A percentile compares a stretch with the other conserved stretches of the same genome.
Conservation (phyloP, 2,113 vertebrate species). For the Nyctibius bracteatus region DNA sequence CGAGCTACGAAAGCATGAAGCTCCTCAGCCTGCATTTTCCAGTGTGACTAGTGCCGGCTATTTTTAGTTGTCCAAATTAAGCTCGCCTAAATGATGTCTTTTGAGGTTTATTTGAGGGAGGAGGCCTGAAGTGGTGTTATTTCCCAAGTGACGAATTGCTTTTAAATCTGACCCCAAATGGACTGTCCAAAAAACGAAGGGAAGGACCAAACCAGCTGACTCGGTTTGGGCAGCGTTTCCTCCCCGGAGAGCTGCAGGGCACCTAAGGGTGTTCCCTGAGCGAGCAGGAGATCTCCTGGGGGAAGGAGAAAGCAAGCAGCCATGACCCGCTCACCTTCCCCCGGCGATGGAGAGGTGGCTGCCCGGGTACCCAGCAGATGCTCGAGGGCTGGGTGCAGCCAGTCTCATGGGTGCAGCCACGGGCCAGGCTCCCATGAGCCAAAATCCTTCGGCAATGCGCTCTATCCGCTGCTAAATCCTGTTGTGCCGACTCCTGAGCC, state of each 20-base stretch:
- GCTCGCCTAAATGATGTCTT: slow-evolving; percentile 33
- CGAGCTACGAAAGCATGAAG: not conserved
- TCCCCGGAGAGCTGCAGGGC: not conserved
- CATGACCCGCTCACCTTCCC: not conserved
- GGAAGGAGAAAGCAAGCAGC: not conserved
- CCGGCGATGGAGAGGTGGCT: fast-evolving
- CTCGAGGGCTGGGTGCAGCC: not conserved
- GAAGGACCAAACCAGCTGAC: not conserved
- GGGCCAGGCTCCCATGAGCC: not conserved
- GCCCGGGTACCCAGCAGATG: not conserved
- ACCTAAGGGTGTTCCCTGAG: not conserved
- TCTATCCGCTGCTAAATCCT: fast-evolving
- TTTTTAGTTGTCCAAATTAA: slow-evolving; percentile 58
- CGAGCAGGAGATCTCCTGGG: not conserved
- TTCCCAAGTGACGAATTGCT: slow-evolving; percentile 13
- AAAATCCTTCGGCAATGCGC: fast-evolving
- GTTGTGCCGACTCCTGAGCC: not conserved
- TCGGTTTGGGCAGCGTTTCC: not conserved
- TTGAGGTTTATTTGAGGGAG: slow-evolving; percentile 56
- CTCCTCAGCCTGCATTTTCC: not conserved
- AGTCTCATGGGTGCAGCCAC: not conserved
- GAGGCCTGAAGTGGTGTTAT: slow-evolving; percentile 34
- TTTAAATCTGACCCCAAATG: not conserved
- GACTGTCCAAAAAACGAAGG: not conserved
- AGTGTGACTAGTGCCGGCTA: slow-evolving; percentile 31